phyloP scores from a whole-genome alignment of 2,113 vertebrate genomes.

The Riparia riparia region DNA sequence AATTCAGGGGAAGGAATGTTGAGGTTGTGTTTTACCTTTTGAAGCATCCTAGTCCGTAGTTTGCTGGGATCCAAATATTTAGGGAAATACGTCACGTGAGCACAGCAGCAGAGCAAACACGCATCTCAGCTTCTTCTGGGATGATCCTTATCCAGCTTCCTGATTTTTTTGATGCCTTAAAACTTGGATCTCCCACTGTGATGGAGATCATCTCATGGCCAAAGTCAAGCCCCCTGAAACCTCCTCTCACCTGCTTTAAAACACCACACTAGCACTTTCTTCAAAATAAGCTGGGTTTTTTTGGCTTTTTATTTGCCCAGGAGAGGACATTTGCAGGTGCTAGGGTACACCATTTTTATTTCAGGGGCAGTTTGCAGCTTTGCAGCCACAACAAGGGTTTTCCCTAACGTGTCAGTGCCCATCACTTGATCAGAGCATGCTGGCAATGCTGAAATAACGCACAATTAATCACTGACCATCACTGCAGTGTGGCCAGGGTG shows the following conservation, averaged over 20 bases:
- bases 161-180: background rate
- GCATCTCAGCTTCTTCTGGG: accelerated
- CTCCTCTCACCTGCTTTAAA: background rate
- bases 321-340: background rate
- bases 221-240: accelerated
- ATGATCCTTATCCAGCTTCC: background rate
- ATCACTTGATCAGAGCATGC: background rate
- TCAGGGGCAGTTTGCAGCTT: background rate
- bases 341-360: background rate
- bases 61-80: background rate
- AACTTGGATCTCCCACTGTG: background rate
- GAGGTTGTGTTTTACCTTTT: background rate
- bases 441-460: background rate
- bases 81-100: accelerated
- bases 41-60: background rate
- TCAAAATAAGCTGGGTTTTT: background rate
- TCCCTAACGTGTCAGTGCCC: background rate
- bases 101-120: accelerated
- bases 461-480: background rate
- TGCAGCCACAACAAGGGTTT: background rate
- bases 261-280: background rate
- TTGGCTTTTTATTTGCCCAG: background rate
- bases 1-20: background rate
- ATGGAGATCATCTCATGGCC: background rate
- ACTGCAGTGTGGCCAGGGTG: background rate